Base-by-base conservation (phyloP, 2,888 invertebrate species). In the Miltochrista miniata region DNA sequence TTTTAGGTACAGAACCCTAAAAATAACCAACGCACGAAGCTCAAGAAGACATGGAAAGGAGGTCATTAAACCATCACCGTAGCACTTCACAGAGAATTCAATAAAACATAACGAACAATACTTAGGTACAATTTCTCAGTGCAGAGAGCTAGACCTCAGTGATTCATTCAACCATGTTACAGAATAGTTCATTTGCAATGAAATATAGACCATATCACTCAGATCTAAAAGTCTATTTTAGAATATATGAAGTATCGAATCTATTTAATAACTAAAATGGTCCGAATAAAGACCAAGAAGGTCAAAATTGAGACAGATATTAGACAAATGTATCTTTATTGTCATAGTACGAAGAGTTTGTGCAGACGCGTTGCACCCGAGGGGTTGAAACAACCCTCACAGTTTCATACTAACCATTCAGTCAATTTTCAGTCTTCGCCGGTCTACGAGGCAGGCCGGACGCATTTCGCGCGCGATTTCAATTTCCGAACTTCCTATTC, bases 231-330 rank as follows among this genome's bases (percentile, higher is more conserved):
- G 58, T 56, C 5, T n/a, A 10, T 36, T 44, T 50, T 52, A 10
- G n/a, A 12, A 10, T 42, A 42, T 1, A 13, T 5, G 15, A 5
- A 13, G 10, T 44, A 1, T 34, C 37, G 46, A 56, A 56, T 57
- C 55, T 63, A 59, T 58, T 66, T 68, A 72, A 68, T 70, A 63
- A 66, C 62, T 69, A 71, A 72, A 70, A 72, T 68, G 70, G 59
- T 72, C 66, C 56, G 65, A 70, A 70, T 70, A 65, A 66, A 70
- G 65, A 59, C 64, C 64, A 70, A 74, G 72, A 81, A 81, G 81
- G 79, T 78, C 76, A 80, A 78, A 81, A 75, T 64, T 68, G 71
- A 65, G 68, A 56, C 70, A 72, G 72, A 73, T 74, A 80, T 79
- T 78, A 76, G 60, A 72, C 58, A 63, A 76, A 76, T 72, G 68